Conservation (phyloP, 2,888 invertebrate genomes). For the Urechis unicinctus region DNA sequence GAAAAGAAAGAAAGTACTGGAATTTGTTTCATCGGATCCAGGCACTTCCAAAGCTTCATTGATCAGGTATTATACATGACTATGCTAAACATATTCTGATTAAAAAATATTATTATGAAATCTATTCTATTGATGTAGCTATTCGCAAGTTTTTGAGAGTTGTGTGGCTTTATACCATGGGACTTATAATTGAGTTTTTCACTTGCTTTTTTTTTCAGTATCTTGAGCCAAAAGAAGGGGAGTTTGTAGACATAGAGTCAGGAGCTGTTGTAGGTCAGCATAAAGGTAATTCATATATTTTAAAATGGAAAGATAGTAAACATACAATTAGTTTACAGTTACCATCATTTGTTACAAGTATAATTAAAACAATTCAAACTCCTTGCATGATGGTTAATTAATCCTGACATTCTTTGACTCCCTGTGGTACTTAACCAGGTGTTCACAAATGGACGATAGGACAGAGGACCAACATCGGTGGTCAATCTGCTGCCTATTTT, state of each 20-base stretch:
- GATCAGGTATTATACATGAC: constrained; percentile 61
- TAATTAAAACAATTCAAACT: too few relatives aligned
- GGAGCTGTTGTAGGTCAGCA: constrained; percentile 73
- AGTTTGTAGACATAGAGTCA: constrained; percentile 76
- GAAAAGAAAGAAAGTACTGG: constrained; percentile 67
- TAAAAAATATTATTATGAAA: too few relatives aligned
- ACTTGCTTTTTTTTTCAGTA: constrained; percentile 60
- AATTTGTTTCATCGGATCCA: constrained; percentile 91
- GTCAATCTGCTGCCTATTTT: constrained; percentile 64
- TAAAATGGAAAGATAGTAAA: background rate
- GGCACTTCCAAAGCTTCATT: constrained; percentile 82
- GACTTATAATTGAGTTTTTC: background rate
- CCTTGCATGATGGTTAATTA: too few relatives aligned
- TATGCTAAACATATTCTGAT: too few relatives aligned
- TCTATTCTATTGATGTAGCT: too few relatives aligned
- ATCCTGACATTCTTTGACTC: background rate
- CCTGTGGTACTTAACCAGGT: constrained; percentile 53
- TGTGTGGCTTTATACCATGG: too few relatives aligned
- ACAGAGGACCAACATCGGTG: constrained; percentile 69
- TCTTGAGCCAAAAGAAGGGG: constrained; percentile 68
- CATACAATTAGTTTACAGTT: too few relatives aligned
- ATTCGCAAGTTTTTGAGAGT: too few relatives aligned
- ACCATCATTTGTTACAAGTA: too few relatives aligned
- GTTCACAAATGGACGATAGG: constrained; percentile 91
- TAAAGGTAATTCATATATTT: constrained; percentile 46